These are phyloP conservation scores for Hippopotamyrus pictus DNA, from an alignment of 2,797 vertebrate genomes.

Conservation along the genomic window DNA sequence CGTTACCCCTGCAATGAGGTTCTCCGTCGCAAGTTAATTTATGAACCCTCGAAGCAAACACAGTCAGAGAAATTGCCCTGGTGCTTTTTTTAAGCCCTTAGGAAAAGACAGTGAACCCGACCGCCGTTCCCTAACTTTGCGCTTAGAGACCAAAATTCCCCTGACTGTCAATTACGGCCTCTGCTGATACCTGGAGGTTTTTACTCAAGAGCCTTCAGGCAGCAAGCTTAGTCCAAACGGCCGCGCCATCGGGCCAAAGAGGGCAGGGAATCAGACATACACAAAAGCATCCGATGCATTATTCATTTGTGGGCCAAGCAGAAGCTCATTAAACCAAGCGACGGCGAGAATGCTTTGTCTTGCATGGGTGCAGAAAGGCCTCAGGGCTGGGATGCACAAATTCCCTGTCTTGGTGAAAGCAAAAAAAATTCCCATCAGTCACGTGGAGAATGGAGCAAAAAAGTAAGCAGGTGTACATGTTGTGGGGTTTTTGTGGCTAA, in stretches of 20 bases:
- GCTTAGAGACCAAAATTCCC: slow-evolving; percentile 12
- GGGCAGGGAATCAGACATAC: background rate
- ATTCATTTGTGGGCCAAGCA: background rate
- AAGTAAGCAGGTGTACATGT: background rate
- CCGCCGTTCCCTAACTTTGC: background rate
- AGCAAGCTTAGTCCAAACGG: background rate
- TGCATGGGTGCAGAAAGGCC: background rate
- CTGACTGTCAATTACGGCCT: slow-evolving; percentile 11
- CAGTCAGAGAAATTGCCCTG: slow-evolving; percentile 1
- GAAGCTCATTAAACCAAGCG: background rate
- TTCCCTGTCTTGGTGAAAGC: background rate
- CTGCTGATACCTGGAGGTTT: background rate
- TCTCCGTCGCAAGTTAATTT: background rate
- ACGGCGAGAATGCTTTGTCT: background rate
- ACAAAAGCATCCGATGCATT: background rate
- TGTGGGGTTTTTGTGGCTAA: background rate
- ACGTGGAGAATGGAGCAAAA: background rate
- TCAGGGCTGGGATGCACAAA: background rate
- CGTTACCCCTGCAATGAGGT: background rate
- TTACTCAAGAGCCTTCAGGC: slow-evolving; percentile 3
- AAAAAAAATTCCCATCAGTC: background rate
- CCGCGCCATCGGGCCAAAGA: background rate
- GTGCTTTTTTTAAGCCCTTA: background rate
- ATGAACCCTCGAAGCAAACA: slow-evolving; percentile 10
- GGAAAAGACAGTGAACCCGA: background rate